Evolutionary conservation across 1,140 invertebrate species (phyloP).

Genomic region (Magallana angulata): DNA sequence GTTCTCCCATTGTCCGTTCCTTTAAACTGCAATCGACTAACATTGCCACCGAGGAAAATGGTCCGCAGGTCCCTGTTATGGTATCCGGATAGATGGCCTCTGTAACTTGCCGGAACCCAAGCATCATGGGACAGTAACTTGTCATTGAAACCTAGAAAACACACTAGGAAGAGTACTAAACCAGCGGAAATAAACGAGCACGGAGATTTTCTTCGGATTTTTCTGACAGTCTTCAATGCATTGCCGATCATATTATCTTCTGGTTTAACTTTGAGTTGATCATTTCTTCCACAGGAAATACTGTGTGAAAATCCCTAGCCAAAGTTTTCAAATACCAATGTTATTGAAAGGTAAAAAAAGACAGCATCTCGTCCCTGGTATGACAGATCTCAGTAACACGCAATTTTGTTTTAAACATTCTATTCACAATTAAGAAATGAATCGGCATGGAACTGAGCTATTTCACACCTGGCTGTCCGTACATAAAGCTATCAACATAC

Average conservation of each 20-base stretch:
- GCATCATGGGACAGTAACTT: background rate
- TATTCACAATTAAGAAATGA: constrained; percentile 28
- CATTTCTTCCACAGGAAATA: no score
- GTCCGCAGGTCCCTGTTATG: background rate
- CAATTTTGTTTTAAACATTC: no score
- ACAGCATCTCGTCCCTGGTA: background rate
- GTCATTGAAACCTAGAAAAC: background rate
- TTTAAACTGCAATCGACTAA: background rate
- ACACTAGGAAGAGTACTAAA: background rate
- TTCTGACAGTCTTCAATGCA: background rate
- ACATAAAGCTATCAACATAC: constrained; percentile 4
- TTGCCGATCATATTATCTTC: background rate
- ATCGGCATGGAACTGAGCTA: background rate
- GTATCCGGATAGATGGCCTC: background rate
- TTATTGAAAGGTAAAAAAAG: background rate
- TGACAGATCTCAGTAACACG: no score
- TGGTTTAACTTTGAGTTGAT: background rate
- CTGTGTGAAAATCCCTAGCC: background rate
- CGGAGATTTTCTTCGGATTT: constrained; percentile 9
- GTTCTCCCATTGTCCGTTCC: background rate
- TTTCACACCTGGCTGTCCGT: constrained; percentile 16
- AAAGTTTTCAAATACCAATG: background rate
- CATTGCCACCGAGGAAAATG: background rate
- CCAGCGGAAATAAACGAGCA: background rate
- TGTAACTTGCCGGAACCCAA: background rate